Percentiles rank a stretch among this genome's conserved stretches.
These are phyloP conservation scores for Lonchura striata DNA, from an alignment of 2,113 vertebrate genomes.

Conservation along the genomic window DNA sequence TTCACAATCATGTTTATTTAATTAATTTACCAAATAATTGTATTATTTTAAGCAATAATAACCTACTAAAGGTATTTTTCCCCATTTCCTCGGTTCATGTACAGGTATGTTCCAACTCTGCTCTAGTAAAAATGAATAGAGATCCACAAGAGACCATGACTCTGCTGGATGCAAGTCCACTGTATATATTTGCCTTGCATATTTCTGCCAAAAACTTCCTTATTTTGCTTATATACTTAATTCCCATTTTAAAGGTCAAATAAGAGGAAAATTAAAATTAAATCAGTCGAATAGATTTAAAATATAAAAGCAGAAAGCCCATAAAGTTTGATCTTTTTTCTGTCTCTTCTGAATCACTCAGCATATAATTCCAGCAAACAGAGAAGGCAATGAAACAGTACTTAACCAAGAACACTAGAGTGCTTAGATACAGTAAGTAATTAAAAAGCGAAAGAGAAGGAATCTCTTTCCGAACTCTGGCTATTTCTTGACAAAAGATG, in stretches of 20 bases:
- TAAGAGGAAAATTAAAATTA: not conserved
- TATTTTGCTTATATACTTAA: not conserved
- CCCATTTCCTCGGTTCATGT: not conserved
- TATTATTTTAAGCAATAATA: not conserved
- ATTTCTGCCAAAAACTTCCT: not conserved
- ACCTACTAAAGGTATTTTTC: not conserved
- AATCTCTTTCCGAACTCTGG: fast-evolving
- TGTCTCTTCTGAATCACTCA: not conserved
- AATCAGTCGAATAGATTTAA: not conserved
- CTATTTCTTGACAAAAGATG: not conserved
- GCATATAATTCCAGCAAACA: not conserved
- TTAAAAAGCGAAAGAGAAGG: not conserved
- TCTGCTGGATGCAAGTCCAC: not conserved
- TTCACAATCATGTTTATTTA: not conserved
- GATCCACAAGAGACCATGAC: not conserved
- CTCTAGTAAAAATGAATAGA: not conserved
- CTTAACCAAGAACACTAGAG: not conserved
- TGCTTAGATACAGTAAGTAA: not conserved
- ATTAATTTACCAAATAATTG: not conserved
- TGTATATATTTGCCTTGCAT: not conserved
- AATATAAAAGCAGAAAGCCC: not conserved
- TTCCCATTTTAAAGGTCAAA: not conserved
- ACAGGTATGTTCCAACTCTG: not conserved
- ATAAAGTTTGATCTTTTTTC: not conserved
- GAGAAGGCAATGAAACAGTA: not conserved